phyloP scores from a whole-genome alignment of 2,113 vertebrate genomes.

The Philantomba maxwellii region DNA sequence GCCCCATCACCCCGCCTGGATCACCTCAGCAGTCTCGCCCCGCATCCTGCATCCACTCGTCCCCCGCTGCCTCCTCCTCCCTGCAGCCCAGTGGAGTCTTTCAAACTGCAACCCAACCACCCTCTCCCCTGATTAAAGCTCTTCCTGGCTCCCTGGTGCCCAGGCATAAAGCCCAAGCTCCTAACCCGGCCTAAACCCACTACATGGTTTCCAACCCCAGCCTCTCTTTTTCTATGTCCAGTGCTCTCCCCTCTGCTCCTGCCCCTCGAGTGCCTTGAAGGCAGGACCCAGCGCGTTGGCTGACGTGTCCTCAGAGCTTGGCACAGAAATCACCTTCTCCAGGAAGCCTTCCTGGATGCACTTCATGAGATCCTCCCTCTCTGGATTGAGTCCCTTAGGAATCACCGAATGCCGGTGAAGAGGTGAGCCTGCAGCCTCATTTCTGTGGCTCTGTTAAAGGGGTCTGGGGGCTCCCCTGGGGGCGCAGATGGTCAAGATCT shows the following conservation, averaged over 20 bases:
- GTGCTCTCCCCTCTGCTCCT: not conserved
- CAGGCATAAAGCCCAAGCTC: not conserved
- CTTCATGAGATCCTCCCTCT: too few relatives aligned
- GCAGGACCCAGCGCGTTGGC: accelerated
- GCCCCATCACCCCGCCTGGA: accelerated
- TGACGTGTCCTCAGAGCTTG: not conserved
- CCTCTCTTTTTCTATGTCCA: too few relatives aligned
- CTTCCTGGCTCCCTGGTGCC: not conserved
- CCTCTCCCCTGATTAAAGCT: not conserved
- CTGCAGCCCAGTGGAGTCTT: not conserved
- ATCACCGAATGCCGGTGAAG: too few relatives aligned
- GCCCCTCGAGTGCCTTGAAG: not conserved
- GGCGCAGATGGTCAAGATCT: not conserved
- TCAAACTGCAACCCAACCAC: not conserved
- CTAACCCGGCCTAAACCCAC: accelerated
- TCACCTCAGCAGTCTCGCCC: accelerated
- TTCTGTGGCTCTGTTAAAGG: not conserved
- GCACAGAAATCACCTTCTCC: not conserved
- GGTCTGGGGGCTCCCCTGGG: not conserved
- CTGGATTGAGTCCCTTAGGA: not conserved
- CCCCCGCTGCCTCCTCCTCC: not conserved
- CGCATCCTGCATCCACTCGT: not conserved
- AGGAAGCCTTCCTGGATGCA: not conserved
- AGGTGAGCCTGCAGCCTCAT: not conserved
- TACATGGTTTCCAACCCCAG: not conserved